phyloP scores from a whole-genome alignment of 2,113 vertebrate genomes.

The Promerops cafer region DNA sequence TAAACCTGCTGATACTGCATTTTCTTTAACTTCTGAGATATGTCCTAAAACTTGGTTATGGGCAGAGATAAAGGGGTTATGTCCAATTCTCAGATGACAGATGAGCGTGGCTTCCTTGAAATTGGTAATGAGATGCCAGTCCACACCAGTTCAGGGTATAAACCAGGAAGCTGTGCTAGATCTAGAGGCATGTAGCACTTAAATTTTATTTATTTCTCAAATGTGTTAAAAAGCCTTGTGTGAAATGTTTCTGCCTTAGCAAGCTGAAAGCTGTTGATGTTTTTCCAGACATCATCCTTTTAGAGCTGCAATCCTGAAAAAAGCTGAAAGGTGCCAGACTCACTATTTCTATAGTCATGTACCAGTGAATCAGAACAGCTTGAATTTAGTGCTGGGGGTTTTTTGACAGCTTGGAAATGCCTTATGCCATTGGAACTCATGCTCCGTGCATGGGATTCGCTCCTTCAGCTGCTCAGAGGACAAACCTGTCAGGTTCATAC shows the following conservation, averaged over 20 bases:
- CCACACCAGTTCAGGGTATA: background rate
- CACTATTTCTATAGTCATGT: background rate
- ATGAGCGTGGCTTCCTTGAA: background rate
- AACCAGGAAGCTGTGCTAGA: background rate
- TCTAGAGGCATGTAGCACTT: background rate
- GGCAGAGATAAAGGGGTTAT: background rate
- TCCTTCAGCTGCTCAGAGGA: conserved; percentile 5
- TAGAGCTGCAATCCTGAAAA: background rate
- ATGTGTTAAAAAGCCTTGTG: background rate
- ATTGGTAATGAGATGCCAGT: background rate
- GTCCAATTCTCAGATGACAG: background rate
- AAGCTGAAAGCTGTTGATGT: background rate
- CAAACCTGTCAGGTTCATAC: background rate
- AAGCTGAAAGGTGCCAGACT: conserved; percentile 51
- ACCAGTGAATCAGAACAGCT: conserved; percentile 34
- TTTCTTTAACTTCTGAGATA: background rate
- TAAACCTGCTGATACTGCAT: background rate
- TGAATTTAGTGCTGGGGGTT: background rate
- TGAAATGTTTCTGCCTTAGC: conserved; percentile 1
- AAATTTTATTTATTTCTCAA: background rate
- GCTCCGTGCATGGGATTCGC: background rate
- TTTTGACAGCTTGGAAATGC: conserved; percentile 5
- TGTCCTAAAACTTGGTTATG: background rate
- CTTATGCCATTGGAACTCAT: background rate
- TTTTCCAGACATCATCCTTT: background rate